phyloP scores from a whole-genome alignment of 30 jellyfish, hydroid and myxozoan genomes.

The Nemopilema nomurai region DNA sequence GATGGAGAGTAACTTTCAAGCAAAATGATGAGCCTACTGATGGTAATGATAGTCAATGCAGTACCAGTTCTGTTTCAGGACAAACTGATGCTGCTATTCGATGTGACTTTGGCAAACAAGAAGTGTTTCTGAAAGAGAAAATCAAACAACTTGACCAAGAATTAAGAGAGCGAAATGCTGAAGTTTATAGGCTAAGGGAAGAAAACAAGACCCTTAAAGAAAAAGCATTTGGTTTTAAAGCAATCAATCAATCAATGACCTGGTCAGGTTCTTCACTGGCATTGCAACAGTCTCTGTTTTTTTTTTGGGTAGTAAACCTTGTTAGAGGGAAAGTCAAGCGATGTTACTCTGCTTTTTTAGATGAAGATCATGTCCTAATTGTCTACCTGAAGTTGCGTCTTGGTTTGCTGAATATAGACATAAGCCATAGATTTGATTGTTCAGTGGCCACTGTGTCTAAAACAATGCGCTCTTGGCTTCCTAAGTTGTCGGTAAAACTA shows the following conservation, averaged over 20 bases:
- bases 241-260: slow-evolving; percentile 3
- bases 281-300: slow-evolving; percentile 6
- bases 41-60: not conserved
- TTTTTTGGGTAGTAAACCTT: slow-evolving; percentile 13
- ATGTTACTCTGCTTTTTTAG: not conserved
- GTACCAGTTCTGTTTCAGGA: not conserved
- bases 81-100: not conserved
- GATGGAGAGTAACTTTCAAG: not conserved
- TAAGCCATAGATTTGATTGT: not conserved
- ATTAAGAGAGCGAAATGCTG: not conserved
- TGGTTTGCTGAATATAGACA: slow-evolving; percentile 40
- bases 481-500: not conserved
- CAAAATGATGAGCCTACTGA: not conserved
- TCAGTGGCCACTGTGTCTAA: slow-evolving; percentile 15
- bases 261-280: slow-evolving; percentile 26
- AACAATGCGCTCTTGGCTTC: slow-evolving; percentile 11
- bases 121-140: slow-evolving; percentile 2
- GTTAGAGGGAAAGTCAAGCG: not conserved
- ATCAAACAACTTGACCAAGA: not conserved
- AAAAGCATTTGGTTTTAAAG: slow-evolving; percentile 14
- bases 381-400: slow-evolving; percentile 30
- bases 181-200: slow-evolving; percentile 1
- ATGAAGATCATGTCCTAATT: slow-evolving; percentile 28
- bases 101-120: not conserved
- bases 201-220: not conserved